Evolutionary conservation across 1,140 invertebrate genomes (phyloP), one percentile per base, ranked within the genome.

Genomic region (Cotesia typhae): DNA sequence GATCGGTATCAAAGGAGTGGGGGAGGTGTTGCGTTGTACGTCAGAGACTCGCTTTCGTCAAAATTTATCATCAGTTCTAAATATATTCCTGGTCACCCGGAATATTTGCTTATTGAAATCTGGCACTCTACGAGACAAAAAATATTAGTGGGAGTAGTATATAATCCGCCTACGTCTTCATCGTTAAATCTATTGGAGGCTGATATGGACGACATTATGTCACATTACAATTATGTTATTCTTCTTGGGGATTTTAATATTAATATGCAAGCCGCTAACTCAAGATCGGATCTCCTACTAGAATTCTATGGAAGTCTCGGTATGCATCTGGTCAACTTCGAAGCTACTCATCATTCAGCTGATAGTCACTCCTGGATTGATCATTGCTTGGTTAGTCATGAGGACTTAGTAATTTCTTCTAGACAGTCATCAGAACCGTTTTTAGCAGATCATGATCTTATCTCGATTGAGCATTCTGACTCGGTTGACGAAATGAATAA

Each of bases 71-170:
- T 36, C 7, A 14, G 41, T 17, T 41, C 51, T 41, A 7, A 36
- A 1, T 28, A 37, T 28, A 10, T 64, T 7, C 28, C n/a, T 7
- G 12, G 35, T 6, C n/a, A 28, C 20, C 61, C 61, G 9, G 61
- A 64, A 14, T 64, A 64, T 41, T n/a, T 64, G 61, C 20, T 64
- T 37, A 17, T 20, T 17, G 52, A 64, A 64, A 36, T 64, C 14
- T 64, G 36, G 61, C 37, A 10, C 35, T 10, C 10, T 1, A 36
- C 6, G 4, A 41, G 61, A 14, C 61, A 37, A n/a, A 67, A 63
- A 36, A 61, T 73, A 4, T 67, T 73, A n/a, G 37, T 73, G 7
- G 66, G 36, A 20, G 72, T 73, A 10, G 66, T 73, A 4, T 73
- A 73, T 63, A 66, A 66, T 10, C 36, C 66, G 38, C 72, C 72